Conservation (phyloP, 2,113 vertebrate species). For the Crocuta crocuta region DNA sequence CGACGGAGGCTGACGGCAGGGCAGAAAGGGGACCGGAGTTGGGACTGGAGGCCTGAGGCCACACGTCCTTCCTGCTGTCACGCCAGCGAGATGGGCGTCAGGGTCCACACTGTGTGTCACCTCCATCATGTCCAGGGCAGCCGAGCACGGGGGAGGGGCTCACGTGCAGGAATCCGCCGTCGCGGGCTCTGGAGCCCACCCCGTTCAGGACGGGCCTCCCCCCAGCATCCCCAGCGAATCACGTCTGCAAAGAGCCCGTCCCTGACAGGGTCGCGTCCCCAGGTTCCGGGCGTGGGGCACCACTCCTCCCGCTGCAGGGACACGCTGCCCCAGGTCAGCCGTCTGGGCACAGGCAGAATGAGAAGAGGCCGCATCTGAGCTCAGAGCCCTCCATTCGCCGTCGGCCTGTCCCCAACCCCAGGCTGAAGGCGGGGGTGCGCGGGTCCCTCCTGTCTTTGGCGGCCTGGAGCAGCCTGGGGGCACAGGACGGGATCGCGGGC, state of each 20-base stretch:
- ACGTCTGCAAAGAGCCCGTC: not conserved
- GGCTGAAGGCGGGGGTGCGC: not conserved
- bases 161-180: too few relatives aligned
- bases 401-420: not conserved
- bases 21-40: too few relatives aligned
- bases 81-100: too few relatives aligned
- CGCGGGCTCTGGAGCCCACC: too few relatives aligned
- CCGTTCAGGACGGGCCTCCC: not conserved
- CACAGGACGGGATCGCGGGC: not conserved
- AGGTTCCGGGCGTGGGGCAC: too few relatives aligned
- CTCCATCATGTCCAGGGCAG: too few relatives aligned
- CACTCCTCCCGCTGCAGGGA: not conserved
- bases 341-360: not conserved
- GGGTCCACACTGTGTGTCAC: too few relatives aligned
- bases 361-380: not conserved
- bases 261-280: not conserved
- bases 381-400: not conserved
- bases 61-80: not conserved
- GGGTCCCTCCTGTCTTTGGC: not conserved
- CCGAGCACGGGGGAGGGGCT: accelerated
- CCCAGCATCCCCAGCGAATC: not conserved
- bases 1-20: accelerated
- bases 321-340: not conserved
- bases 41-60: not conserved
- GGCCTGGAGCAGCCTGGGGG: not conserved